Evolutionary conservation across 2,888 invertebrate genomes (phyloP), one percentile per base, ranked within the genome.

Genomic region (Dione juno): DNA sequence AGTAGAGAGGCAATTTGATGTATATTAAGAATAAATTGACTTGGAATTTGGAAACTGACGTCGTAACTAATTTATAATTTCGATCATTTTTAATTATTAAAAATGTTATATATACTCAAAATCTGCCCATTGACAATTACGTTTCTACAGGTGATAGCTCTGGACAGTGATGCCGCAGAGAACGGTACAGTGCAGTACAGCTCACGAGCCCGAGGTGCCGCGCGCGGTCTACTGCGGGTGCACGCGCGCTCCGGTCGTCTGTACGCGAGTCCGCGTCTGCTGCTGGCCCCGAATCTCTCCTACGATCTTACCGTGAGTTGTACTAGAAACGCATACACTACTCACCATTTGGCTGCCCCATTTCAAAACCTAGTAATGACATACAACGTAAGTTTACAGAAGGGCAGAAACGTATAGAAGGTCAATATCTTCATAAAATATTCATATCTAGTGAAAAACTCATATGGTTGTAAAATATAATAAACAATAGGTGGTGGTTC

Each of bases 181-280:
- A 98, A 98, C 92, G 97, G 97, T 67, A 95, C 96, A 77, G 95
- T 98, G 77, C 95, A 95, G 28, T 98, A 98, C 94, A 95, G 96
- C 80, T 83, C 82, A 78, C 87, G 91, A 13, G 90, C 84, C 16
- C 96, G 96, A 14, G 97, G 97, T 14, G 94, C 95, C 75, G 96
- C 96, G 66, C 96, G 96, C 77, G 96, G 96, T 40, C 95, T 95
- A 83, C 97, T 98, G 91, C 96, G 96, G 75, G 97, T 99, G 80
- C 96, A 98, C 89, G 95, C 96, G 21, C 91, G 92, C 78, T 96
- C 96, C 13, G 99, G 98, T 14, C 95, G 97, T 82, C 95, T 99
- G 70, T 96, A 96, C 87, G 96, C 96, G 57, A 95, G 95, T 75
- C 95, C 95, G 71, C 78, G 81, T 52, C 82, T 84, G 78, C 94